Evolutionary conservation across 2,888 invertebrate genomes (phyloP).

Genomic region (Melinopterus prodromus): DNA sequence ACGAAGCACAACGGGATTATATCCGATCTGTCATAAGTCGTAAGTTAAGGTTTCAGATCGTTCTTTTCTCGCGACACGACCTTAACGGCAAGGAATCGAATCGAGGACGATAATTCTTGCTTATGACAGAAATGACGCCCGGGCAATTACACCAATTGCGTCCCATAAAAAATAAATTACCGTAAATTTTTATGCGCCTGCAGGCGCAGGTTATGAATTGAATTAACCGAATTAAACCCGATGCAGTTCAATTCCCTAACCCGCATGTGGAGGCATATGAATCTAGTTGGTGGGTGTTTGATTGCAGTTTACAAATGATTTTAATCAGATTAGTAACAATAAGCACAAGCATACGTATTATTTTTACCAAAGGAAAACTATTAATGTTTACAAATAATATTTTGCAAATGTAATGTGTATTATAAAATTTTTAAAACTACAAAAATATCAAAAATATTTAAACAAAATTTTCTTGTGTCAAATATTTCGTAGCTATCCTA

Average conservation of each 20-base stretch:
- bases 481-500: too few relatives aligned
- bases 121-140: background rate
- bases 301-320: too few relatives aligned
- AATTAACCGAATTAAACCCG: background rate
- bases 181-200: background rate
- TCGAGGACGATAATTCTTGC: background rate
- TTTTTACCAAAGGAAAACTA: too few relatives aligned
- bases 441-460: too few relatives aligned
- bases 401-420: too few relatives aligned
- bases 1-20: background rate
- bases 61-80: background rate
- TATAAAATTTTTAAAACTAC: too few relatives aligned
- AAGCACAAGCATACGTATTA: too few relatives aligned
- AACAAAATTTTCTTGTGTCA: too few relatives aligned
- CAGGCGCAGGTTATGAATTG: background rate
- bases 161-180: slow-evolving; percentile 4
- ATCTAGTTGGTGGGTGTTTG: background rate
- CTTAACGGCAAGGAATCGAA: background rate
- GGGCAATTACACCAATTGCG: slow-evolving; percentile 4
- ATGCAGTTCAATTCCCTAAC: background rate
- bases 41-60: background rate
- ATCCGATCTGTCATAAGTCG: background rate
- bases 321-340: too few relatives aligned
- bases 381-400: too few relatives aligned
- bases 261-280: background rate